Conservation (phyloP, 2,888 invertebrate species). For the Platycnemis pennipes region DNA sequence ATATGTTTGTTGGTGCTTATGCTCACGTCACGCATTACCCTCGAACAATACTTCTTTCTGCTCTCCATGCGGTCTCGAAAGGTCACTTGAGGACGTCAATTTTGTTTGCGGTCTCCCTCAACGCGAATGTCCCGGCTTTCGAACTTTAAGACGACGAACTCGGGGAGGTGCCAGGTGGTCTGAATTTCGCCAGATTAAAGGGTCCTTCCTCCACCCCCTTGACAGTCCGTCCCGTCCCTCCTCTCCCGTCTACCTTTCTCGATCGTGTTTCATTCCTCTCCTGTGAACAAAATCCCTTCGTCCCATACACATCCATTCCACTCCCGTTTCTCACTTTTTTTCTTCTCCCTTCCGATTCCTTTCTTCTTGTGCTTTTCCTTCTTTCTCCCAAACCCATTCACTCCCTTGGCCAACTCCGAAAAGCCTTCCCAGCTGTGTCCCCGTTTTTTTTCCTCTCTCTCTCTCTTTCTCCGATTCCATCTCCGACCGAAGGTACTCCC, state of each 20-base stretch:
- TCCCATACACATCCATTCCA: not conserved
- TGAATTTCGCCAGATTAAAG: constrained; percentile 30
- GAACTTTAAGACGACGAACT: constrained; percentile 2
- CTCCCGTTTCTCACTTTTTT: not conserved
- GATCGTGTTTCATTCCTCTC: not conserved
- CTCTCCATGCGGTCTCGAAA: not conserved
- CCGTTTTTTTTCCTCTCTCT: not conserved
- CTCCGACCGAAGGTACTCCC: constrained; percentile 31
- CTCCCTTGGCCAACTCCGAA: not conserved
- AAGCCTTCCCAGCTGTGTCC: constrained; percentile 54
- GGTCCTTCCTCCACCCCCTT: not conserved
- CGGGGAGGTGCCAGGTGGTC: not conserved
- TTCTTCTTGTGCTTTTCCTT: not conserved
- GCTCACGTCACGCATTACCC: not conserved
- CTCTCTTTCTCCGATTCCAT: constrained; percentile 27
- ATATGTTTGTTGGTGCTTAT: too few relatives aligned
- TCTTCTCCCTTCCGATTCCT: not conserved
- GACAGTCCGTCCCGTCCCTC: not conserved
- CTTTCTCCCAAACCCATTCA: not conserved
- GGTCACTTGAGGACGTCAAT: not conserved
- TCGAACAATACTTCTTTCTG: not conserved
- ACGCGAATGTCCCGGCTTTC: not conserved
- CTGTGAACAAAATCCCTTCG: not conserved
- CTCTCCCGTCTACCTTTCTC: not conserved
- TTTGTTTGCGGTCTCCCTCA: not conserved